Evolutionary conservation across 2,888 invertebrate genomes (phyloP), one percentile per base, ranked within the genome.

Genomic region (Hirtodrosophila cameraria): DNA sequence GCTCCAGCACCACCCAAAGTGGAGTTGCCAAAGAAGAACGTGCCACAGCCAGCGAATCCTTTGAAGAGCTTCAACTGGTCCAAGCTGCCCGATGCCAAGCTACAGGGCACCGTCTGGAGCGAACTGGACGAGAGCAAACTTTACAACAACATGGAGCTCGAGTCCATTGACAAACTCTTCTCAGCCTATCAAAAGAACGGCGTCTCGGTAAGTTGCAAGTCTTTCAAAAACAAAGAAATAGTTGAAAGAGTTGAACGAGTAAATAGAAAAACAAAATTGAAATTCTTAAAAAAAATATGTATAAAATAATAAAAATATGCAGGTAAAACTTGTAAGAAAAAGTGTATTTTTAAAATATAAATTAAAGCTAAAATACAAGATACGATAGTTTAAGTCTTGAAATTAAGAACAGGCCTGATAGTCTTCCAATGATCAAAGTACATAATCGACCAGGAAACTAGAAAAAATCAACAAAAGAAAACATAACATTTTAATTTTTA

Each of bases 41-140:
- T 97, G 57, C 99, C 99, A 8, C 96, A 96, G 79, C 97, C 99
- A 0, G 94, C 96, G 3, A 97, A 97, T 90, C 97, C 98, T 0
- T 92, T 99, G 50, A 99, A 99, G 91, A 97, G 97, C 50, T 97
- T 99, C 92, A 99, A 99, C 92, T 99, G 99, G 99, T 96, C 97
- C 46, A 98, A 97, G 89, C 92, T 98, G 61, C 97, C 98, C 0
- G 97, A 98, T 78, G 94, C 95, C 31, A 97, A 97, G 89, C 92
- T 99, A 1, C 94, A 95, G 74, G 98, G 98, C 7, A 99, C 99
- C 0, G 95, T 99, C 64, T 99, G 99, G 98, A 96, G 95, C 74
- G 97, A 97, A 87, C 89, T 99, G 46, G 98, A 98, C 81, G 99
- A 99, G 86, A 94, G 96, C 0, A 97, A 97, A 90, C 92, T 98